phyloP scores from a whole-genome alignment of 2,797 vertebrate species.

The Capromys pilorides region DNA sequence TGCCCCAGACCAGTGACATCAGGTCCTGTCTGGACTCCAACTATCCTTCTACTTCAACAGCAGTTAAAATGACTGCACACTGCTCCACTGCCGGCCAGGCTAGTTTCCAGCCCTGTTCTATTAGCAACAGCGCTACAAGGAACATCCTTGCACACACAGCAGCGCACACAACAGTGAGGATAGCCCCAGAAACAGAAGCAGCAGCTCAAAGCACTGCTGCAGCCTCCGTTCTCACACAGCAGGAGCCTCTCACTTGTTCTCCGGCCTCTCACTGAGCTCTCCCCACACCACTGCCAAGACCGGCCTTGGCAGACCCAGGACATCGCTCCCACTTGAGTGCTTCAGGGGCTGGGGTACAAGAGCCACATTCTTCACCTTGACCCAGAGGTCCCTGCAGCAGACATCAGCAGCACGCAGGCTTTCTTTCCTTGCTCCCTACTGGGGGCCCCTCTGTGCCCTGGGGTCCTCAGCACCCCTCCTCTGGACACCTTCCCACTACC shows the following conservation, averaged over 20 bases:
- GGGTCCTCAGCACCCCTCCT: not conserved
- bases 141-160: not conserved
- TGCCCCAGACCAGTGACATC: not conserved
- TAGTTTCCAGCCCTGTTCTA: not conserved
- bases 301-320: not conserved
- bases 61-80: not conserved
- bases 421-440: not conserved
- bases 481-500: not conserved
- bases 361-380: not conserved
- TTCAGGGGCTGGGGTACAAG: not conserved
- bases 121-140: not conserved
- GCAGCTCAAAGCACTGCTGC: not conserved
- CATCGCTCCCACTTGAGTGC: not conserved
- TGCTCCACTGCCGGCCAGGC: fast-evolving
- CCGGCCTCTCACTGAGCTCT: not conserved
- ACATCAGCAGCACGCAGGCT: no score
- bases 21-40: not conserved
- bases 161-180: not conserved
- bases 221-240: not conserved
- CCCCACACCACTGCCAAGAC: not conserved
- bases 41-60: not conserved
- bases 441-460: not conserved
- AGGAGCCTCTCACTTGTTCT: not conserved
- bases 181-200: not conserved
- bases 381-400: not conserved